phyloP scores from a whole-genome alignment of 2,888 invertebrate species.

The Tenthredo mesomela region DNA sequence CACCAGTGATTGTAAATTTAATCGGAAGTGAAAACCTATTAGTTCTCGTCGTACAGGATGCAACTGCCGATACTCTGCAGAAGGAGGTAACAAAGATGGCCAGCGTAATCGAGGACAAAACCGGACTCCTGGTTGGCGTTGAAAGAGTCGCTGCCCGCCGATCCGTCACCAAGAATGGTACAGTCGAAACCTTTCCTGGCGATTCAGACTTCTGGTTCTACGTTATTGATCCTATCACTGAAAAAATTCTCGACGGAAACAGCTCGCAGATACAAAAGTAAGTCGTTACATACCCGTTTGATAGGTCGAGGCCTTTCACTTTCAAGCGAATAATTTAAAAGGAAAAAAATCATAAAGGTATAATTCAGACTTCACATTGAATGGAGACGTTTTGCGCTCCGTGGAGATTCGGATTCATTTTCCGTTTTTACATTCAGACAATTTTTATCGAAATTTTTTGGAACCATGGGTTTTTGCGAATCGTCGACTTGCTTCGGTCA shows the following conservation, averaged over 20 bases:
- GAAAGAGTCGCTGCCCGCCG: conserved; percentile 91
- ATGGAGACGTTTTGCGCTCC: not conserved
- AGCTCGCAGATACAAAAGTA: conserved; percentile 86
- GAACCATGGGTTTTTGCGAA: not conserved
- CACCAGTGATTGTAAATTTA: conserved; percentile 87
- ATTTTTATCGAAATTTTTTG: not conserved
- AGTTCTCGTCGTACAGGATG: conserved; percentile 87
- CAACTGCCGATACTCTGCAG: conserved; percentile 85
- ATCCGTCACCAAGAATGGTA: conserved; percentile 87
- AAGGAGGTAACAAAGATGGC: conserved; percentile 81
- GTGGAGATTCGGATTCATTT: not conserved
- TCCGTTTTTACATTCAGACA: not conserved
- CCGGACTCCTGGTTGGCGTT: conserved; percentile 88
- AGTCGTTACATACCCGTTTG: conserved; percentile 64
- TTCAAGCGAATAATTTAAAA: not conserved
- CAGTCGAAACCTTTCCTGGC: conserved; percentile 83
- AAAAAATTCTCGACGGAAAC: conserved; percentile 87
- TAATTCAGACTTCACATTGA: not conserved
- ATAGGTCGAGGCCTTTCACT: not conserved
- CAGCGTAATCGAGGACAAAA: conserved; percentile 85
- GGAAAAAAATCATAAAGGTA: not conserved
- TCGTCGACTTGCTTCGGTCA: not conserved
- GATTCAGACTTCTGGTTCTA: conserved; percentile 95
- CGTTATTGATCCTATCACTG: conserved; percentile 88
- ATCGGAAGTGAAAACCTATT: conserved; percentile 89